Conservation (phyloP, 2,113 vertebrate genomes). For the Thymallus thymallus region DNA sequence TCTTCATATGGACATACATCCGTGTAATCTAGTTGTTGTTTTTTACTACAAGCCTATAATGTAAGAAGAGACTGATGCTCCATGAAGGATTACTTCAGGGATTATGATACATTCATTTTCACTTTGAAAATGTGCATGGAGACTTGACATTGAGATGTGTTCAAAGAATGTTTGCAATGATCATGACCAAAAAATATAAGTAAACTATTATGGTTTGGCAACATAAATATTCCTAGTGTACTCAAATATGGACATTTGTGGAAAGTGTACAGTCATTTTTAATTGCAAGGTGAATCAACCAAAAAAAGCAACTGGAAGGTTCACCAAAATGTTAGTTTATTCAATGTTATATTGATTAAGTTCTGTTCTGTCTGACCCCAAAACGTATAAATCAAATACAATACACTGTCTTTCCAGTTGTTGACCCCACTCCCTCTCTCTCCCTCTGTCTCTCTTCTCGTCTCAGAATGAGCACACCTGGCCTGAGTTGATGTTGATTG, state of each 20-base stretch:
- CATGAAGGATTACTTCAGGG: not conserved
- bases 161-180: not conserved
- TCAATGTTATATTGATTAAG: no score
- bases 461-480: constrained; percentile 14
- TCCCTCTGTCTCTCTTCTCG: not conserved
- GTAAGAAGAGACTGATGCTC: not conserved
- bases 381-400: no score
- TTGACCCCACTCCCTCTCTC: not conserved
- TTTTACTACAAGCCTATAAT: not conserved
- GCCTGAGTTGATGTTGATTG: constrained; percentile 20
- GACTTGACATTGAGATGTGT: not conserved
- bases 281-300: no score
- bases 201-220: no score
- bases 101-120: not conserved
- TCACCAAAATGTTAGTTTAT: no score
- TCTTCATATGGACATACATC: not conserved
- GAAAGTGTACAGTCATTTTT: no score
- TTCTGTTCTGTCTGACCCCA: no score
- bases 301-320: no score
- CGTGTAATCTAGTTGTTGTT: no score
- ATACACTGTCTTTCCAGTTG: not conserved
- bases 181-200: not conserved
- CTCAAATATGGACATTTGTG: no score
- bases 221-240: no score
- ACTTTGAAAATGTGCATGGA: not conserved